These are phyloP conservation scores for Neosalanx taihuensis DNA, from an alignment of 2,797 vertebrate genomes.

Conservation along the genomic window DNA sequence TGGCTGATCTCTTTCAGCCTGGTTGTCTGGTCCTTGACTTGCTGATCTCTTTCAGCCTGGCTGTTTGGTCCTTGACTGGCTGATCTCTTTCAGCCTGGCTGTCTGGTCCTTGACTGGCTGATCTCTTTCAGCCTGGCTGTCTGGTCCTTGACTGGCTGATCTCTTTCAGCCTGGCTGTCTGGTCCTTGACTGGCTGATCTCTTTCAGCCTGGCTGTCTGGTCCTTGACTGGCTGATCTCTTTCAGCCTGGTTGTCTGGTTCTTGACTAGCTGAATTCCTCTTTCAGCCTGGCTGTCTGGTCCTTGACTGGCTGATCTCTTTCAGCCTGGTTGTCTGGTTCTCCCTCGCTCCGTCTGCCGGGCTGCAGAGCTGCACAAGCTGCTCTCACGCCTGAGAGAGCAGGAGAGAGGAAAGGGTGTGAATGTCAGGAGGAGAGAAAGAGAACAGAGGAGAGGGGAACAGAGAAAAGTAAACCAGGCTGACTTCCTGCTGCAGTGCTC, in stretches of 20 bases:
- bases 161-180: not conserved
- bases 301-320: slow-evolving; percentile 50
- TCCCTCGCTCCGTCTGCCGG: not conserved
- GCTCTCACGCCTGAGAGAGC: slow-evolving; percentile 19
- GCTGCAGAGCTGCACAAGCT: slow-evolving; percentile 8
- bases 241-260: too few species aligned
- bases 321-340: not conserved
- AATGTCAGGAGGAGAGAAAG: slow-evolving; percentile 2
- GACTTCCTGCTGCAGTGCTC: slow-evolving; percentile 80
- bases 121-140: not conserved
- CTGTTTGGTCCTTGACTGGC: too few species aligned
- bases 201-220: not conserved
- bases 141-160: not conserved
- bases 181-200: slow-evolving; percentile 57
- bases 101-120: slow-evolving; percentile 56
- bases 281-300: slow-evolving; percentile 28
- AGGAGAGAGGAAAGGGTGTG: not conserved
- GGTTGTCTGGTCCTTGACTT: not conserved
- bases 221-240: too few species aligned
- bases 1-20: not conserved
- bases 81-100: not conserved
- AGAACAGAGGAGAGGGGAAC: slow-evolving; percentile 27
- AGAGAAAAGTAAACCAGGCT: slow-evolving; percentile 70
- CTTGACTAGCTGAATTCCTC: too few species aligned
- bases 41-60: not conserved